Conservation (phyloP, 2,113 vertebrate genomes). For the Oreochromis niloticus region DNA sequence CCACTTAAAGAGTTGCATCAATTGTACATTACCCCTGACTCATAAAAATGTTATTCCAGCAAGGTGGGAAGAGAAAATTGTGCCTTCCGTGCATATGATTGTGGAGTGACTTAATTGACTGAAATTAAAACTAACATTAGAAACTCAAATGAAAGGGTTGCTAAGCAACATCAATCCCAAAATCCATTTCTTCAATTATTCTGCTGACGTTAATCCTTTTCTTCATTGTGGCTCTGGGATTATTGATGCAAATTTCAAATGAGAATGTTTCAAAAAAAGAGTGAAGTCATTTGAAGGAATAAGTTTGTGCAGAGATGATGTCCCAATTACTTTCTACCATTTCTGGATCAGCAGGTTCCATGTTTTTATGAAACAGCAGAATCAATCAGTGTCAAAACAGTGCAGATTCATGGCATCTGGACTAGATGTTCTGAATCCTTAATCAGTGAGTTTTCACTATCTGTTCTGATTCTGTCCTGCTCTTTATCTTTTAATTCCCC, state of each 20-base stretch:
- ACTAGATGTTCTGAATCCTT: background rate
- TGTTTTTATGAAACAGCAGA: background rate
- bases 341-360: background rate
- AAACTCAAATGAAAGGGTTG: conserved; percentile 41
- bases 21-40: background rate
- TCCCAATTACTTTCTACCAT: background rate
- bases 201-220: conserved; percentile 24
- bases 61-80: background rate
- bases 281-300: conserved; percentile 7
- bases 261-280: background rate
- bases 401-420: background rate
- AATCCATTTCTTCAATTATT: conserved; percentile 41
- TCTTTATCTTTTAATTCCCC: background rate
- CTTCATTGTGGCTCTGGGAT: conserved; percentile 33
- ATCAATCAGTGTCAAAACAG: background rate
- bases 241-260: conserved; percentile 47
- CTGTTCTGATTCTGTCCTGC: background rate
- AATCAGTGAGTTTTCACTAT: background rate
- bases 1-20: background rate
- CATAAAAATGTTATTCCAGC: background rate
- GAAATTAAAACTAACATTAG: conserved; percentile 31
- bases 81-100: background rate
- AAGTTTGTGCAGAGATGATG: background rate
- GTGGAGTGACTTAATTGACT: background rate
- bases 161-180: conserved; percentile 38